These are phyloP conservation scores for Ennomos fuscantarius DNA, from an alignment of 2,888 invertebrate genomes.

Conservation along the genomic window DNA sequence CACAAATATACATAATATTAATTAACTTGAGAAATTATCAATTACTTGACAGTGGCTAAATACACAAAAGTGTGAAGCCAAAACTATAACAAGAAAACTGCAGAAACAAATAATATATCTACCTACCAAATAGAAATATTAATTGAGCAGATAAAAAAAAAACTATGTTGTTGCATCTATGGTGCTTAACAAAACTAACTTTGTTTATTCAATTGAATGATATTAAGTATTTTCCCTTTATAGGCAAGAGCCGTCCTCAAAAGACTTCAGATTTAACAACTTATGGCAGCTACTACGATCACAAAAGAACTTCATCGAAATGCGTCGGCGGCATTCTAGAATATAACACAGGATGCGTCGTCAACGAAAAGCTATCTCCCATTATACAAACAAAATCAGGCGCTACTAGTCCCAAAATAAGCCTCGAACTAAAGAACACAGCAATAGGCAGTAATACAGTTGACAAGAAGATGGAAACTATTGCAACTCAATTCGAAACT, in stretches of 20 bases:
- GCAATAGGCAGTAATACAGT: slow-evolving; percentile 54
- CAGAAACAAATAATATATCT: no score
- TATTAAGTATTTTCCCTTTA: slow-evolving; percentile 36
- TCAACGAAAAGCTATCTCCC: slow-evolving; percentile 65
- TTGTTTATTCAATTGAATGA: no score
- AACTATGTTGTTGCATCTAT: no score
- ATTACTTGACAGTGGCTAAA: no score
- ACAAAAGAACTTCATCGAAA: slow-evolving; percentile 64
- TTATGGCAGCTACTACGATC: slow-evolving; percentile 47
- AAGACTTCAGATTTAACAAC: not conserved
- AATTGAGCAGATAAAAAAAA: no score
- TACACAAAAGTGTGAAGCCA: no score
- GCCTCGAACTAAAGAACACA: slow-evolving; percentile 41
- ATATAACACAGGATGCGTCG: slow-evolving; percentile 41
- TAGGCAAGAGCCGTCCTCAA: slow-evolving; percentile 50
- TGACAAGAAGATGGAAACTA: slow-evolving; percentile 43
- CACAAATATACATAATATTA: no score
- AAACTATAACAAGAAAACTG: no score
- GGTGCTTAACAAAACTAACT: no score
- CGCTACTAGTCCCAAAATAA: slow-evolving; percentile 52
- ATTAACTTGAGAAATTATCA: no score
- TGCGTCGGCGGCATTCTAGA: slow-evolving; percentile 60
- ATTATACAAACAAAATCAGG: slow-evolving; percentile 57
- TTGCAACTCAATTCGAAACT: slow-evolving; percentile 53
- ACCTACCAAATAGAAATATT: no score